Evolutionary conservation across 2,797 vertebrate genomes (phyloP).

Genomic region (Diceros bicornis): DNA sequence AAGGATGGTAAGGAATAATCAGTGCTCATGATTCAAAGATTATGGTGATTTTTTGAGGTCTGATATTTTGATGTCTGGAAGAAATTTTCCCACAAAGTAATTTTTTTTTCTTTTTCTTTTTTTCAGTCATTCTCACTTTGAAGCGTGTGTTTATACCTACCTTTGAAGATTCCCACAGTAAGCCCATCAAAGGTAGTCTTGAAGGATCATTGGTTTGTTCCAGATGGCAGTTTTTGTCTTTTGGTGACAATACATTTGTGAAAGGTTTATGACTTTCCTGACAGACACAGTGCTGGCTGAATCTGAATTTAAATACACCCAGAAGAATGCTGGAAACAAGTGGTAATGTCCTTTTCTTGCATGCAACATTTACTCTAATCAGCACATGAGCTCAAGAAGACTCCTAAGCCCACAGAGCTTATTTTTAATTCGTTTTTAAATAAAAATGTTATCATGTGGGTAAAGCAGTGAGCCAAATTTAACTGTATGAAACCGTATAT

Average conservation of each 20-base stretch:
- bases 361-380: constrained; percentile 43
- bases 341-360: constrained; percentile 58
- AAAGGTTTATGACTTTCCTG: constrained; percentile 69
- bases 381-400: constrained; percentile 59
- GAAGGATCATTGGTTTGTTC: constrained; percentile 53
- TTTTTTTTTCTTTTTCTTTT: not conserved
- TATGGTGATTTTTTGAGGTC: not conserved
- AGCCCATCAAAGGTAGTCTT: constrained; percentile 45
- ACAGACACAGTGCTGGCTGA: constrained; percentile 7
- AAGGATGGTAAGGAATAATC: not conserved
- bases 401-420: constrained; percentile 66
- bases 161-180: constrained; percentile 56
- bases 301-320: constrained; percentile 72
- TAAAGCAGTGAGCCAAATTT: constrained; percentile 70
- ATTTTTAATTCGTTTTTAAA: constrained; percentile 80
- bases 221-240: constrained; percentile 45
- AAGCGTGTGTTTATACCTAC: constrained; percentile 7
- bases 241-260: constrained; percentile 61
- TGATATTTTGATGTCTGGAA: not conserved
- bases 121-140: not conserved
- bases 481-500: constrained; percentile 64
- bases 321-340: constrained; percentile 52
- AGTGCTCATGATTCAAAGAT: not conserved
- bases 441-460: constrained; percentile 74
- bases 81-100: not conserved